These are phyloP conservation scores for Xyrauchen texanus DNA, from an alignment of 2,113 vertebrate genomes.

Conservation along the genomic window DNA sequence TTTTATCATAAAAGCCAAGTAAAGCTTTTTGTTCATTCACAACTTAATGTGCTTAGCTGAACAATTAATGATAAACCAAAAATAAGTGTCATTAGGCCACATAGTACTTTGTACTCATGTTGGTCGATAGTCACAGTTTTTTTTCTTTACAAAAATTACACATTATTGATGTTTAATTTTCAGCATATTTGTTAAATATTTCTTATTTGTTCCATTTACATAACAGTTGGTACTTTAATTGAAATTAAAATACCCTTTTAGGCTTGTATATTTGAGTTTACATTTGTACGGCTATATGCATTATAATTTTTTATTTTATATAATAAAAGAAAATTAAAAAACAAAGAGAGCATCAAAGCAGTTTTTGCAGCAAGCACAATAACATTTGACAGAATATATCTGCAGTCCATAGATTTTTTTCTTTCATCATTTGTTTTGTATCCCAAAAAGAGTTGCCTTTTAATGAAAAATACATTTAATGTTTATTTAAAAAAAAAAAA, in stretches of 20 bases:
- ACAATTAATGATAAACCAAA: not conserved
- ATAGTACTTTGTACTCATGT: too few species aligned
- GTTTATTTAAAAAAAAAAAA: not conserved
- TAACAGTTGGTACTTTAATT: too few species aligned
- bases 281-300: not conserved
- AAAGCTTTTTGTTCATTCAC: not conserved
- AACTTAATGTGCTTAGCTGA: not conserved
- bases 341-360: conserved; percentile 26
- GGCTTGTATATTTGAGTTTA: not conserved
- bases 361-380: not conserved
- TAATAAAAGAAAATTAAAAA: not conserved
- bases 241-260: not conserved
- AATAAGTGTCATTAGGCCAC: not conserved
- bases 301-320: not conserved
- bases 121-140: too few species aligned
- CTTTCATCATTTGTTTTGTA: not conserved
- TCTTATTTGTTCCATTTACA: too few species aligned
- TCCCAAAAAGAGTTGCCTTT: not conserved
- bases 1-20: not conserved
- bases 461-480: conserved; percentile 28
- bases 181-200: not conserved
- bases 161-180: not conserved
- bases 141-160: too few species aligned
- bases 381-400: not conserved
- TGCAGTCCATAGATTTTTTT: conserved; percentile 1